Conservation (phyloP, 2,888 invertebrate species). For the Metopia argyrocephala region DNA sequence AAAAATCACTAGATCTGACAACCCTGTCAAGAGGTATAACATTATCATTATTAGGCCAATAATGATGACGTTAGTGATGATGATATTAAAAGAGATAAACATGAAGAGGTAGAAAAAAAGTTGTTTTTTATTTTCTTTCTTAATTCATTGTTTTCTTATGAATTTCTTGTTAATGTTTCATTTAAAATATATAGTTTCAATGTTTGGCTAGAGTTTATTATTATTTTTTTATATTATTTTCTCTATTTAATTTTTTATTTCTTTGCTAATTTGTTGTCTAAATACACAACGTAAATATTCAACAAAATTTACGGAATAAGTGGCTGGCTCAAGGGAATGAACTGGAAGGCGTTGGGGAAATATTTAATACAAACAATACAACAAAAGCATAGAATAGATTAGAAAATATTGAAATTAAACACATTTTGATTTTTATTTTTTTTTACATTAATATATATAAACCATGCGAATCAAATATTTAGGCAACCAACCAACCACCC, state of each 20-base stretch:
- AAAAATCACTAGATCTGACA: too few species aligned
- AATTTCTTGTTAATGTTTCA: constrained; percentile 36
- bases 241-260: not conserved
- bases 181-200: constrained; percentile 15
- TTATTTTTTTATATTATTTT: not conserved
- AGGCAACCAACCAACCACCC: not conserved
- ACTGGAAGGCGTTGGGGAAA: not conserved
- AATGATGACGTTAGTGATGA: not conserved
- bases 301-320: not conserved
- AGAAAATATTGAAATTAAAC: too few species aligned
- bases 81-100: not conserved
- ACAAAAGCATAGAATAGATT: not conserved
- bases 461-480: not conserved
- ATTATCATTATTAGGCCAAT: not conserved
- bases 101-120: not conserved
- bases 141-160: too few species aligned
- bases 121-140: not conserved
- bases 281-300: constrained; percentile 1
- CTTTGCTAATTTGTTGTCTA: not conserved
- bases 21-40: too few species aligned
- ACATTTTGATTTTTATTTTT: too few species aligned
- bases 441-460: too few species aligned
- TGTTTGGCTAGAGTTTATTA: too few species aligned
- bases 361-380: not conserved
- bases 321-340: not conserved